phyloP scores from a whole-genome alignment of 2,888 invertebrate species.

The Coleophora flavipennella region DNA sequence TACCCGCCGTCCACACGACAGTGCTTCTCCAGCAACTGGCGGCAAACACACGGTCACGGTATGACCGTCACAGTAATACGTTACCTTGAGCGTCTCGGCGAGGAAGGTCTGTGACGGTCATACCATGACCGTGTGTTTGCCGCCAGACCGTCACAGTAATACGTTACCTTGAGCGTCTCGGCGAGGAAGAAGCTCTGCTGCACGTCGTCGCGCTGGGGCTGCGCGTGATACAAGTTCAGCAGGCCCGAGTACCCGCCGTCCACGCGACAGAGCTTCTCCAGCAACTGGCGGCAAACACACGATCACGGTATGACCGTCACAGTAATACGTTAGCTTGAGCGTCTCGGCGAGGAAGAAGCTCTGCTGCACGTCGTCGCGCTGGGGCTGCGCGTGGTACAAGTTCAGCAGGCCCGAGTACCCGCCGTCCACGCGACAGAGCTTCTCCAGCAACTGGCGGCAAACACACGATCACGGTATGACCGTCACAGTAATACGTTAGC shows the following conservation, averaged over 20 bases:
- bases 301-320: too few species aligned
- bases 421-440: conserved; percentile 90
- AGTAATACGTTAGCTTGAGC: conserved; percentile 83
- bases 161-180: conserved; percentile 95
- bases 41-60: too few species aligned
- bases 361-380: conserved; percentile 98
- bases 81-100: too few species aligned
- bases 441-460: conserved; percentile 88
- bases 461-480: too few species aligned
- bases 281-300: conserved; percentile 75
- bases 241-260: conserved; percentile 95
- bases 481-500: conserved; percentile 68
- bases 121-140: too few species aligned
- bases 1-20: too few species aligned
- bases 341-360: conserved; percentile 99
- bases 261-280: conserved; percentile 94
- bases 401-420: conserved; percentile 97
- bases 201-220: conserved; percentile 94
- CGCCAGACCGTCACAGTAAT: not conserved
- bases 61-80: too few species aligned
- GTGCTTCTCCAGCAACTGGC: too few species aligned
- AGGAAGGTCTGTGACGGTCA: too few species aligned
- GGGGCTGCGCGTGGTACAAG: conserved; percentile 88
- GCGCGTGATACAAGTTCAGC: conserved; percentile 91
- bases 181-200: conserved; percentile 99